Percentiles rank a stretch among this genome's conserved stretches.
phyloP scores from a whole-genome alignment of 2,888 invertebrate genomes.

The Sipha maydis region DNA sequence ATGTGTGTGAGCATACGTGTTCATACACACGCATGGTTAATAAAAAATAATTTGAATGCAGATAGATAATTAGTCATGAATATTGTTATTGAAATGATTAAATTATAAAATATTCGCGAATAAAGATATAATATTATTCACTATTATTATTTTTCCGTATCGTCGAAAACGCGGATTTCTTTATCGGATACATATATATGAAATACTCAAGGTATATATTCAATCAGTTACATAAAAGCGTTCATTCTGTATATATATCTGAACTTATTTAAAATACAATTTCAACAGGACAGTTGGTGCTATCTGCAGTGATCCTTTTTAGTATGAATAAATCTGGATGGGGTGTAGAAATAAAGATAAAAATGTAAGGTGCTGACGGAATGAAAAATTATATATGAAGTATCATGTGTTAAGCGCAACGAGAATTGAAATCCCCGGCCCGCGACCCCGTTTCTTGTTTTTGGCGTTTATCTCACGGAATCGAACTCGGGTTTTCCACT shows the following conservation, averaged over 20 bases:
- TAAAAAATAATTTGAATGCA: background rate
- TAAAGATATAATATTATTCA: background rate
- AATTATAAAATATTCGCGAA: background rate
- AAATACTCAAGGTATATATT: background rate
- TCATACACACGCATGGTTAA: background rate
- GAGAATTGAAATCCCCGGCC: conserved; percentile 51
- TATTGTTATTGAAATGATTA: conserved; percentile 6
- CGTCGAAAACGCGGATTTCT: background rate
- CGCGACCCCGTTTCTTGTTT: conserved; percentile 28
- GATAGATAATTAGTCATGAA: conserved; percentile 16
- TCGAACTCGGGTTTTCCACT: conserved; percentile 50
- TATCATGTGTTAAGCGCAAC: conserved; percentile 44
- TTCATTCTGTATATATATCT: conserved; percentile 14
- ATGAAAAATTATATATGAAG: conserved; percentile 53
- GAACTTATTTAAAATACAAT: conserved; percentile 48
- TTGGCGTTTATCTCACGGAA: conserved; percentile 60
- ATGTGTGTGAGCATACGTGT: background rate
- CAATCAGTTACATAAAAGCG: conserved; percentile 35
- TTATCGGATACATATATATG: background rate
- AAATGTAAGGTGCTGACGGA: conserved; percentile 51
- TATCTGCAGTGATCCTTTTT: conserved; percentile 37
- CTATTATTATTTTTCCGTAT: background rate
- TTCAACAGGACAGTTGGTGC: conserved; percentile 39
- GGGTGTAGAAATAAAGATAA: conserved; percentile 15
- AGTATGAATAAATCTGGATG: background rate